Evolutionary conservation across 1,140 invertebrate species (phyloP), one percentile per base, ranked within the genome.

Genomic region (Wiebesia pumilae): DNA sequence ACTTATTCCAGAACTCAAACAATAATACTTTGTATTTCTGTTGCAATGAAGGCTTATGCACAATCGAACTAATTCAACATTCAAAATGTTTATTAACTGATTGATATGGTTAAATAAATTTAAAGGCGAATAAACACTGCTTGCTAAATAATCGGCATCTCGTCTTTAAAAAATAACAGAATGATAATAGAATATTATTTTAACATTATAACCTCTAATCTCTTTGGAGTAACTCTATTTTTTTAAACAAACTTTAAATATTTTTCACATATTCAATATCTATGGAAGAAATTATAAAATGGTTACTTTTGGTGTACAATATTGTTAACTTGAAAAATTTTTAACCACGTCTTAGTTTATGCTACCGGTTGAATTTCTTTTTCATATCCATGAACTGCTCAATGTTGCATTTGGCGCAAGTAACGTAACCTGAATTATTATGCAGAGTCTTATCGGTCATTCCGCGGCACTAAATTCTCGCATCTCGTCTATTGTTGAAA

Each of bases 71-170:
- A 75, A 43, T 43, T 43, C 1, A 43, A 10, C 7, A n/a, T 10
- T 75, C 43, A 27, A 21, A 75, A 43, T 43, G 38, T 43, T 75
- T 10, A 38, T 38, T 71, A 75, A 43, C 27, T 27, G 7, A n/a
- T 33, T 9, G 71, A 75, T 43, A 12, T n/a, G 24, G 40, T 43
- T 43, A 75, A 75, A 24, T 2, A n/a, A 83, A 81, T 58, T 69
- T 69, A n/a, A 65, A 27, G 35, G 33, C 33, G 62, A 75, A 83
- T 77, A 35, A 43, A 38, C 67, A 82, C 67, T 54, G 81, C 81
- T 82, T 82, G 67, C 14, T 43, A 69, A 33, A 35, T 47, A 54
- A 73, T 82, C n/a, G 47, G 81, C 58, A 82, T 30, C 19, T 71
- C 73, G 40, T 35, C 14, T 30, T 19, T 35, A 58, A 51, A 79